Evolutionary conservation across 2,113 vertebrate genomes (phyloP), one percentile per base, ranked within the genome.

Genomic region (Centropristis striata): DNA sequence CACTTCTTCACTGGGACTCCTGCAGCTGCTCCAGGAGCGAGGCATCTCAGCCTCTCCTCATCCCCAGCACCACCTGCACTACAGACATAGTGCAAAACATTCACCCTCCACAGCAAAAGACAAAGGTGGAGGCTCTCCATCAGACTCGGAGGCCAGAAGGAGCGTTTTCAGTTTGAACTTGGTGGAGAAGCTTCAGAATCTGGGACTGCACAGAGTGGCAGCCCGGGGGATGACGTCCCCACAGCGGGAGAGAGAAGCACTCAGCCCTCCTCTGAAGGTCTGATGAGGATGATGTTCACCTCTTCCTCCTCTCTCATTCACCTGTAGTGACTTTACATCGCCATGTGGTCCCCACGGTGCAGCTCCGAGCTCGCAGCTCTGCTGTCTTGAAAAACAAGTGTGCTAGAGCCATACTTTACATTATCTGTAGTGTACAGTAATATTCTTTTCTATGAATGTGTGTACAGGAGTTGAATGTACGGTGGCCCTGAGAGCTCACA

Each of bases 161-260:
- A 93, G 78, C 75, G 79, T 89, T 92, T 96, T 97, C 79, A 94
- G 96, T 82, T 74, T 96, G 85, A 96, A 96, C 90, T 83, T 96
- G 71, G 94, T 96, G 58, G 94, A 94, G 68, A 96, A 97, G 86
- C 91, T 98, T 71, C 88, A 70, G 76, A 86, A 80, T 23, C 90
- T 97, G 71, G 96, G 95, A n/a, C 79, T 97, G 88, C 90, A 95
- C 90, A 90, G 85, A 59, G 92, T 96, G 87, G 95, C 94, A 74
- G 95, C 95, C 41, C 86, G 92, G 72, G 95, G 95, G 36, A 82
- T 88, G 49, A 81, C 0, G 66, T 53, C 77, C n/a, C 74, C 15
- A 0, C 21, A 39, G 16, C 0, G 47, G 37, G 57, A 54, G n/a
- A 81, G 47, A 66, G 25, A 75, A 55, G 21, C 60, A 25, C 55